A percentile compares a stretch with the other conserved stretches of the same genome.
phyloP scores from a whole-genome alignment of 2,113 vertebrate genomes.

The Podiceps cristatus region DNA sequence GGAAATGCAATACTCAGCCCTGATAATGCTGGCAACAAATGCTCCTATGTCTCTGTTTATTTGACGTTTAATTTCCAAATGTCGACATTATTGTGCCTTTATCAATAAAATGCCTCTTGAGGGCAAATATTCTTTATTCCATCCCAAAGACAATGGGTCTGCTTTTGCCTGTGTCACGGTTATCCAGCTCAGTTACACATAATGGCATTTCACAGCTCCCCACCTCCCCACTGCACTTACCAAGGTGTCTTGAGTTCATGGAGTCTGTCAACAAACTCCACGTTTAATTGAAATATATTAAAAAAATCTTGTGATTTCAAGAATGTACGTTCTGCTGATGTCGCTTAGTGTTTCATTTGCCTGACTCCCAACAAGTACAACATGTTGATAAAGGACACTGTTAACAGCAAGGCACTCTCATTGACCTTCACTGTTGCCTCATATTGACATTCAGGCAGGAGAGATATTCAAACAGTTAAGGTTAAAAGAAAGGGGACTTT shows the following conservation, averaged over 20 bases:
- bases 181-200: neutral
- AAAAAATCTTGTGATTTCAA: neutral
- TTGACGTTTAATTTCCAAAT: neutral
- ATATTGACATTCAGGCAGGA: slow-evolving; percentile 54
- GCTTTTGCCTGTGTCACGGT: neutral
- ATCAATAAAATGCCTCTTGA: neutral
- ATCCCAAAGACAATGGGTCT: neutral
- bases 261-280: neutral
- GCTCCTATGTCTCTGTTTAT: neutral
- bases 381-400: slow-evolving; percentile 15
- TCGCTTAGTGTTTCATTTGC: neutral
- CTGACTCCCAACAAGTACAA: neutral
- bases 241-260: neutral
- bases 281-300: neutral
- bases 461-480: slow-evolving; percentile 47
- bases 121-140: neutral
- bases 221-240: neutral
- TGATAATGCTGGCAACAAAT: neutral
- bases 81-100: neutral
- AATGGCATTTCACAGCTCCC: neutral
- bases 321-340: neutral
- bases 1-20: neutral
- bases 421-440: slow-evolving; percentile 55
- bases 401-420: neutral
- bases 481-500: slow-evolving; percentile 65